Percentiles rank a stretch among this genome's conserved stretches.
These are phyloP conservation scores for Chalcosyrphus nemorum DNA, from an alignment of 2,888 invertebrate species.

Conservation along the genomic window DNA sequence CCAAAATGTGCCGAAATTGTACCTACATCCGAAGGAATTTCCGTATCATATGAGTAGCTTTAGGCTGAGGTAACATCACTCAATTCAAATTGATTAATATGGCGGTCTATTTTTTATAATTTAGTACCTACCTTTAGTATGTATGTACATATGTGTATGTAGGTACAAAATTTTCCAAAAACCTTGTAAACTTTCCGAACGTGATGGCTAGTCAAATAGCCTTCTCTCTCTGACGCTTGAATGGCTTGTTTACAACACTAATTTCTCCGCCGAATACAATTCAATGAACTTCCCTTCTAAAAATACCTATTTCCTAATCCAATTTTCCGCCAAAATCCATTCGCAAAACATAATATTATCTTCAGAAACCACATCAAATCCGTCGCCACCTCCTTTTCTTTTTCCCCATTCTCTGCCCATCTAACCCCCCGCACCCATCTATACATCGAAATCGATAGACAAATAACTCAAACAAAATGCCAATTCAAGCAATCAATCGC, in stretches of 20 bases:
- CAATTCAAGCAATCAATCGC: constrained; percentile 32
- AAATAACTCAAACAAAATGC: constrained; percentile 27
- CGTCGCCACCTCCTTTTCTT: not conserved
- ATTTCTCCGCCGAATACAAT: not conserved
- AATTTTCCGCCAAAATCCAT: not conserved
- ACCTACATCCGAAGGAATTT: no score
- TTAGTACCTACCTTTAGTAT: no score
- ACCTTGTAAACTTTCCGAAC: no score
- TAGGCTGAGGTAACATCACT: no score
- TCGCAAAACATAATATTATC: not conserved
- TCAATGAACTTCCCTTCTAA: not conserved
- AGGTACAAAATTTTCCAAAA: no score
- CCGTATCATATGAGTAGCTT: no score
- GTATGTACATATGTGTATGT: not conserved
- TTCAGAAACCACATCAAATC: not conserved
- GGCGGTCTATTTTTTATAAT: no score
- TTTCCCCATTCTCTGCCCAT: not conserved
- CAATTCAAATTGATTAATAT: no score
- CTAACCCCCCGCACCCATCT: not conserved
- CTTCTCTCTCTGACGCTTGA: not conserved
- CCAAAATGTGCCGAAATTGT: no score
- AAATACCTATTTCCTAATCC: not conserved
- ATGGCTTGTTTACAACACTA: not conserved
- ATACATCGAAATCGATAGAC: not conserved
- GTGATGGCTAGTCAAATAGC: no score